Base-by-base conservation (phyloP, 2,113 vertebrate genomes). In the Ciconia maguari region DNA sequence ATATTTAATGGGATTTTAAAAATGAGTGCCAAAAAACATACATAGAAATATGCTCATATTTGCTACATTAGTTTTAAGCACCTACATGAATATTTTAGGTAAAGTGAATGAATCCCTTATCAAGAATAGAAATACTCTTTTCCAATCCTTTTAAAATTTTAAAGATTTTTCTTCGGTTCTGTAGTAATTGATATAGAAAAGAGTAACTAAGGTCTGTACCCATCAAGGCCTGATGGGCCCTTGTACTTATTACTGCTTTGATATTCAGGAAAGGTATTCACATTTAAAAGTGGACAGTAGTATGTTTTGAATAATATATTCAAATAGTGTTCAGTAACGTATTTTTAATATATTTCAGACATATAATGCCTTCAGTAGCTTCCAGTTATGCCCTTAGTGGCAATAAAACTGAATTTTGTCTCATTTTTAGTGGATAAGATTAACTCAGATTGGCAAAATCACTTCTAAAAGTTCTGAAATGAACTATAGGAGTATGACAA, bases 21-120 rank as follows among this genome's bases (percentile, higher is more conserved):
- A 57, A 41, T 18, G 6, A 64, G 2, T 44, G 30, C 61, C 20
- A 29, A 74, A 90, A 82, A 55, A 10, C 24, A 13, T 38, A 38
- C 21, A 7, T 24, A 24, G 34, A 51, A 92, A 61, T 68, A 69
- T 16, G 16, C 9, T 83, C 34, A 25, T 21, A 32, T 76, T 92
- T 84, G 27, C 64, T 62, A 6, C 32, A 15, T 49, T 46, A 29
- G 7, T 66, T 84, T 84, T 75, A 68, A 89, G 70, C 70, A 89
- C 78, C n/a, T 76, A 17, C n/a, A 68, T 94, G 9, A 94, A 94
- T 91, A 75, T 89, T 94, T 93, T 70, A 95, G 60, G 27, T 46
- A 27, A 72, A 85, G 54, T 1, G 17, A 83, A 78, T 71, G 2
- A 77, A 66, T 90, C 58, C 46, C 8, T 27, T 46, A 16, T 36